Percentiles rank a stretch among this genome's conserved stretches.
These are phyloP conservation scores for Nineta flava DNA, from an alignment of 2,888 invertebrate species.

Conservation along the genomic window DNA sequence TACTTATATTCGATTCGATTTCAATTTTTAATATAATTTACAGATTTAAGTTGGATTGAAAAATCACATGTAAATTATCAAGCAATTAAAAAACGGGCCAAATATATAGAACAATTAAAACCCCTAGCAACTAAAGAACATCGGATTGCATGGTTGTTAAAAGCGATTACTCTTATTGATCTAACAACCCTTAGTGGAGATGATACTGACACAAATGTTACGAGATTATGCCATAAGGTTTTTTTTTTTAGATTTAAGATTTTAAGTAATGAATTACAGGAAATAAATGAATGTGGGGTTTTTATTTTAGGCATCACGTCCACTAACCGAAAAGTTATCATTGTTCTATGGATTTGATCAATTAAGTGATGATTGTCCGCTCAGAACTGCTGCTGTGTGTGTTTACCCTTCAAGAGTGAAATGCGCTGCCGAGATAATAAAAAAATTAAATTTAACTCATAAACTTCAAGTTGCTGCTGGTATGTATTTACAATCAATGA, in stretches of 20 bases:
- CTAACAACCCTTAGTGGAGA: constrained; percentile 82
- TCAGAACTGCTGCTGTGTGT: constrained; percentile 82
- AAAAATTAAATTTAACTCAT: constrained; percentile 32
- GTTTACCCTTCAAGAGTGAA: constrained; percentile 79
- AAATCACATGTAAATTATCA: constrained; percentile 36
- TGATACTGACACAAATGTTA: constrained; percentile 61
- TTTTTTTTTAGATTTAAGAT: constrained; percentile 14
- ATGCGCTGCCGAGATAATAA: constrained; percentile 47
- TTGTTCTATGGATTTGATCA: constrained; percentile 23
- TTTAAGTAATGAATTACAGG: constrained; percentile 1
- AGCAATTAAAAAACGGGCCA: constrained; percentile 37
- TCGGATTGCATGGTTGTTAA: constrained; percentile 60
- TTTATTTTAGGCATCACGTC: constrained; percentile 34
- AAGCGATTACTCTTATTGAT: constrained; percentile 76
- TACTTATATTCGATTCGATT: too few relatives aligned
- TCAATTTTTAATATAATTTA: background rate
- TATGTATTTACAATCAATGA: constrained; percentile 20
- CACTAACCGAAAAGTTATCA: constrained; percentile 25
- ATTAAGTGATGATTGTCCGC: constrained; percentile 20
- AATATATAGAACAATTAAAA: constrained; percentile 27
- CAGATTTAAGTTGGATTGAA: constrained; percentile 31
- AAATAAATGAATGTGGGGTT: background rate
- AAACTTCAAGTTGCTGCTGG: constrained; percentile 67
- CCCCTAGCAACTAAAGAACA: constrained; percentile 27
- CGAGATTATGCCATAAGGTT: constrained; percentile 68